Evolutionary conservation across 2,113 vertebrate species (phyloP), one percentile per base, ranked within the genome.

Genomic region (Chauna torquata): DNA sequence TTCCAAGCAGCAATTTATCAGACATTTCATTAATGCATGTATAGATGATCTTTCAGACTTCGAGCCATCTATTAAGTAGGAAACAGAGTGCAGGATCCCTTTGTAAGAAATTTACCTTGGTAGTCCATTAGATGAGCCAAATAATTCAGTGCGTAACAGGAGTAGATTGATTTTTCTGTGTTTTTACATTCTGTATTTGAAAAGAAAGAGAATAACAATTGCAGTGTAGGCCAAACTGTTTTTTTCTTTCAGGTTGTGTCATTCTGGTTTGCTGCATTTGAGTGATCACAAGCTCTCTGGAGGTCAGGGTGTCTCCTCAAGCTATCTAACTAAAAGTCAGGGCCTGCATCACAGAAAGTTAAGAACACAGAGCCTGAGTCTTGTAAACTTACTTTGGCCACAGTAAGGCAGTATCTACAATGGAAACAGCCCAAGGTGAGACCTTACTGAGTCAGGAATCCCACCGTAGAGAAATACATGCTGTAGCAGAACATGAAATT

Each of bases 251-350:
- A 64, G 44, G 19, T 7, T 49, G 4, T 17, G 20, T 92, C 27
- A 7, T 27, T 74, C 36, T 74, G 27, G 9, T 86, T 85, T 86
- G 24, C 27, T 86, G 52, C 16, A 11, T n/a, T 57, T 50, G 15
- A 3, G 0, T 27, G 28, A 22, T 74, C 17, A 47, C 0, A 1
- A 81, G 20, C 28, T 81, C 22, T 54, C 61, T 82, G 44, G 16
- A 82, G n/a, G 32, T 25, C 57, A 62, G 32, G 17, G 12, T 71
- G 24, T 81, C 34, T 79, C 34, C 22, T 69, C 55, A 40, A 64
- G 22, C 8, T 32, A 49, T 6, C 2, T 38, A 23, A 15, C 25
- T 66, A 6, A 27, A 85, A 44, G n/a, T 76, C 40, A 66, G 80
- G 82, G n/a, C 49, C 20, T 74, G 6, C 7, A 2, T 62, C 38